phyloP scores from a whole-genome alignment of 1,140 invertebrate genomes.

The Drosophila athabasca region DNA sequence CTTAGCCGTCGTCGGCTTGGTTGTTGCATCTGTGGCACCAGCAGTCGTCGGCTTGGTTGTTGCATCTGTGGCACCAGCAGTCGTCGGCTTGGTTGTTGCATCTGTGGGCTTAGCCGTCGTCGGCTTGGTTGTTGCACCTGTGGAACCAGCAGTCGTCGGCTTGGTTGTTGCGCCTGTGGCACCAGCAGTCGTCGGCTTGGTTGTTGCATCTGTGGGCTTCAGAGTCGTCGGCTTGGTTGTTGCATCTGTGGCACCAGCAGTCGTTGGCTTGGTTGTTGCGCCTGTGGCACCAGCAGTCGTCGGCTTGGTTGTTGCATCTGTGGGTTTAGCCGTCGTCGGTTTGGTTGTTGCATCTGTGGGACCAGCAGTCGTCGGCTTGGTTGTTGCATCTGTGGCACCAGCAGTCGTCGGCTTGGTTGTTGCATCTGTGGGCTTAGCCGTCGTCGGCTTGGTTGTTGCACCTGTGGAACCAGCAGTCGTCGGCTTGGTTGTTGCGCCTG shows the following conservation, averaged over 20 bases:
- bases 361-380: too few species aligned
- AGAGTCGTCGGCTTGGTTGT: background rate
- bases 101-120: conserved; percentile 6
- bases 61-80: too few species aligned
- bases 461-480: conserved; percentile 1
- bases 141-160: background rate
- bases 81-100: background rate
- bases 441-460: too few species aligned
- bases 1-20: background rate
- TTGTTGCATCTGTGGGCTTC: too few species aligned
- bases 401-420: too few species aligned
- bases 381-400: too few species aligned
- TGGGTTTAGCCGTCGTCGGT: background rate
- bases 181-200: too few species aligned
- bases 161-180: background rate
- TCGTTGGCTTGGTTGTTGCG: background rate
- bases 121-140: background rate
- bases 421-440: too few species aligned
- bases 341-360: too few species aligned
- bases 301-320: background rate
- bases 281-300: background rate
- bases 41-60: background rate
- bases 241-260: background rate
- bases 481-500: background rate
- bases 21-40: background rate